These are phyloP conservation scores for Danio kyathit DNA, from an alignment of 2,797 vertebrate genomes.

Conservation along the genomic window DNA sequence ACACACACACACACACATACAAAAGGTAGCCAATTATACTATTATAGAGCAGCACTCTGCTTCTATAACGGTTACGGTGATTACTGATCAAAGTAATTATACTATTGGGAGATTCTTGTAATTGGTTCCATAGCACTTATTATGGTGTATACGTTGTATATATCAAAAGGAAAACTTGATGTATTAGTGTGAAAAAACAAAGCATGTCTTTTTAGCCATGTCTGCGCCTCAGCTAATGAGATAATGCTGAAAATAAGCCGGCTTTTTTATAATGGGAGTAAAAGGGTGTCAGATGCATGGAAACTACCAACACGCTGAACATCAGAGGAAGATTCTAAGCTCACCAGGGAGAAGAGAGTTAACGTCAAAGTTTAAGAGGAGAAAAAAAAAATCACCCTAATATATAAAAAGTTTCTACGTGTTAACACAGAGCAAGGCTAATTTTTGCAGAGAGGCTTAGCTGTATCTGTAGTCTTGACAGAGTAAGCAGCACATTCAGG, in stretches of 20 bases:
- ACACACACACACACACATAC: slow-evolving; percentile 11
- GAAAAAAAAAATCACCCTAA: slow-evolving; percentile 1
- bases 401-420: slow-evolving; percentile 43
- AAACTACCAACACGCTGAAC: slow-evolving; percentile 66
- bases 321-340: slow-evolving; percentile 58
- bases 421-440: slow-evolving; percentile 62
- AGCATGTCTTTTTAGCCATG: slow-evolving; percentile 70
- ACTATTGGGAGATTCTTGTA: slow-evolving; percentile 75
- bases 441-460: slow-evolving; percentile 59
- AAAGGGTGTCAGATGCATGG: slow-evolving; percentile 64
- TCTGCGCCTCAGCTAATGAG: slow-evolving; percentile 70
- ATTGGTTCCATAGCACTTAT: slow-evolving; percentile 77
- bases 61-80: slow-evolving; percentile 69
- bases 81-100: slow-evolving; percentile 82
- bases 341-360: slow-evolving; percentile 23
- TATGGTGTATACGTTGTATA: slow-evolving; percentile 67
- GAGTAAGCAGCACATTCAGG: slow-evolving; percentile 71
- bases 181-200: slow-evolving; percentile 69
- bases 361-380: slow-evolving; percentile 34
- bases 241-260: slow-evolving; percentile 69
- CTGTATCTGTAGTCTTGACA: slow-evolving; percentile 64
- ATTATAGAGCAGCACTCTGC: slow-evolving; percentile 69
- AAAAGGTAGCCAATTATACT: slow-evolving; percentile 66
- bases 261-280: slow-evolving; percentile 68
- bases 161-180: slow-evolving; percentile 70